phyloP scores from a whole-genome alignment of 2,888 invertebrate genomes.

The Troglohyphantes excavatus region DNA sequence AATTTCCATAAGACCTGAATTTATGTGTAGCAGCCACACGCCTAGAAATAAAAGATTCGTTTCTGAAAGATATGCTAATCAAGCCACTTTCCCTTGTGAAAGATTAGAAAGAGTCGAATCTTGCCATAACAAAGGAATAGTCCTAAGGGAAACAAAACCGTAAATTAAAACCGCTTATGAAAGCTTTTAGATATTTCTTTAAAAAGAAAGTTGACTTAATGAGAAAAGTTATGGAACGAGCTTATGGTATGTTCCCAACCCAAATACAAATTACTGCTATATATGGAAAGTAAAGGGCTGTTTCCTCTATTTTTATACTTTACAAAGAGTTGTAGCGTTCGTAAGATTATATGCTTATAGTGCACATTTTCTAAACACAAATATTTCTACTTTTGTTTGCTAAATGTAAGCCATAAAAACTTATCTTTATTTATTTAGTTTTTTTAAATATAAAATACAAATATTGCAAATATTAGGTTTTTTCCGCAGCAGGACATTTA shows the following conservation, averaged over 20 bases:
- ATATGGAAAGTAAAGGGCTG: conserved; percentile 4
- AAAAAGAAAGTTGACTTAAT: conserved; percentile 50
- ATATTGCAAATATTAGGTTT: too few relatives aligned
- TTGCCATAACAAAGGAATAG: conserved; percentile 66
- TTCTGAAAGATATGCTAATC: conserved; percentile 64
- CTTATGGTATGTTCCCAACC: conserved; percentile 29
- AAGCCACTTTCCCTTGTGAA: conserved; percentile 52
- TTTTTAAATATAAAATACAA: too few relatives aligned
- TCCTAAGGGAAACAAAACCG: conserved; percentile 61
- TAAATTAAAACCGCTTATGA: conserved; percentile 73
- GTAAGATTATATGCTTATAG: background rate
- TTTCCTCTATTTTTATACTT: background rate
- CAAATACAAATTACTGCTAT: conserved; percentile 42
- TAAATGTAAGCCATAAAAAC: too few relatives aligned
- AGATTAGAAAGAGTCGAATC: conserved; percentile 59
- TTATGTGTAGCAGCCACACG: conserved; percentile 32
- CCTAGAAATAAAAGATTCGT: conserved; percentile 43
- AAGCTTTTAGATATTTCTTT: conserved; percentile 55
- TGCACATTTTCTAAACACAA: background rate
- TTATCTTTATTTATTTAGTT: too few relatives aligned
- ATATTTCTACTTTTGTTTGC: too few relatives aligned
- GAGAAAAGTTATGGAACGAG: conserved; percentile 59
- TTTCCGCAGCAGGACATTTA: too few relatives aligned
- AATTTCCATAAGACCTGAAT: conserved; percentile 65
- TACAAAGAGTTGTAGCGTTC: background rate